Base-by-base conservation (phyloP, 2,797 vertebrate genomes). In the Squalus acanthias region DNA sequence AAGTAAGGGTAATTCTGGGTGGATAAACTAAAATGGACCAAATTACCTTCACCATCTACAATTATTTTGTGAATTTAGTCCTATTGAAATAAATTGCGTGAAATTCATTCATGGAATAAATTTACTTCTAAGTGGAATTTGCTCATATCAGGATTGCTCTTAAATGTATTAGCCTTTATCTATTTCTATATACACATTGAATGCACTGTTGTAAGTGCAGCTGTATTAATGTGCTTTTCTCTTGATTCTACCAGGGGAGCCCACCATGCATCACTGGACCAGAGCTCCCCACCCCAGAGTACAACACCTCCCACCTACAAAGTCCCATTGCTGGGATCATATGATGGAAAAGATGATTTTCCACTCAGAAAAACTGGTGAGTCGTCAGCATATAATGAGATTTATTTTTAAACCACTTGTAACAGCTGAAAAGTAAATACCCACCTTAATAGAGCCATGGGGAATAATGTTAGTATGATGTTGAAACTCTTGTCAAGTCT, bases 261-360 rank as follows among this genome's bases (percentile, higher is more conserved):
- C 97, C 98, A 98, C 96, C 98, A 99, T 97, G 98, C 98, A 96
- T 98, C 98, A 96, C 98, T 99, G 98, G 98, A 98, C 98, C 98
- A 98, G 98, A 98, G 98, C 97, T 98, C 98, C 96, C 98, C 98
- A 95, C 98, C 98, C 88, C 98, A 98, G 97, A 98, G 97, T 89
- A 98, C 98, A 97, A 98, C 98, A 20, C 98, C 98, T 96, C 98
- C 98, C 0, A 98, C 98, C 97, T 99, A 98, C 96, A 98, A 98
- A 97, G 97, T 98, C 96, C 98, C 98, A 70, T 97, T 98, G 69
- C 98, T 99, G 82, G 98, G 98, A 96, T 98, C 98, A 96, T 98
- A 98, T 0, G 98, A 98, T 93, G 97, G 98, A 97, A 98, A 98
- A 46, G 98, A 98, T 7, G 98, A 99, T 97, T 99, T 98, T 97